Conservation (phyloP, 2,888 invertebrate species). For the Hoplodrina ambigua region DNA sequence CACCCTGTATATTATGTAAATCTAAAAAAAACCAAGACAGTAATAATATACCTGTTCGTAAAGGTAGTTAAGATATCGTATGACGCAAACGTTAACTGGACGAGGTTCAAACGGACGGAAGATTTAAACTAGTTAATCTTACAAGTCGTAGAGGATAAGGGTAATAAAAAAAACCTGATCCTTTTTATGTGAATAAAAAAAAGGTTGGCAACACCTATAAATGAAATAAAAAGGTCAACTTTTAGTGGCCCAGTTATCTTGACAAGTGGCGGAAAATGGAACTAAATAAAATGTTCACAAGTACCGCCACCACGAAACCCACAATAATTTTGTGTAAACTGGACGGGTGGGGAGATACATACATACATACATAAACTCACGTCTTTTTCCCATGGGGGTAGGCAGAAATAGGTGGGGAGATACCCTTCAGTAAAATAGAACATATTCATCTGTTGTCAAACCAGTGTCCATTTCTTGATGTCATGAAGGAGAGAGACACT, state of each 20-base stretch:
- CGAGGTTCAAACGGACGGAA: background rate
- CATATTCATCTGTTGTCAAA: background rate
- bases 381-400: too few species aligned
- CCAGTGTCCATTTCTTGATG: background rate
- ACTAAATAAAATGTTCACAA: background rate
- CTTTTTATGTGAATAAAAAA: background rate
- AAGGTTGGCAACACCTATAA: background rate
- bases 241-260: background rate
- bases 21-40: too few species aligned
- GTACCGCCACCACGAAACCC: background rate
- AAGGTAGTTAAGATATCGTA: background rate
- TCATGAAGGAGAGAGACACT: background rate
- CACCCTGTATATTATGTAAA: too few species aligned
- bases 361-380: too few species aligned
- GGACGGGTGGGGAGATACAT: too few species aligned
- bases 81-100: background rate
- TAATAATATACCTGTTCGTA: too few species aligned
- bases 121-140: conserved; percentile 2
- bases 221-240: background rate
- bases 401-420: too few species aligned
- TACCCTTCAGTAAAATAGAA: background rate
- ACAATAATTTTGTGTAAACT: background rate
- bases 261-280: background rate
- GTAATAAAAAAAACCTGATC: background rate
- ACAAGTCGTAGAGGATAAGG: background rate